Conservation (phyloP, 2,888 invertebrate species). For the Drosophila setosimentum region DNA sequence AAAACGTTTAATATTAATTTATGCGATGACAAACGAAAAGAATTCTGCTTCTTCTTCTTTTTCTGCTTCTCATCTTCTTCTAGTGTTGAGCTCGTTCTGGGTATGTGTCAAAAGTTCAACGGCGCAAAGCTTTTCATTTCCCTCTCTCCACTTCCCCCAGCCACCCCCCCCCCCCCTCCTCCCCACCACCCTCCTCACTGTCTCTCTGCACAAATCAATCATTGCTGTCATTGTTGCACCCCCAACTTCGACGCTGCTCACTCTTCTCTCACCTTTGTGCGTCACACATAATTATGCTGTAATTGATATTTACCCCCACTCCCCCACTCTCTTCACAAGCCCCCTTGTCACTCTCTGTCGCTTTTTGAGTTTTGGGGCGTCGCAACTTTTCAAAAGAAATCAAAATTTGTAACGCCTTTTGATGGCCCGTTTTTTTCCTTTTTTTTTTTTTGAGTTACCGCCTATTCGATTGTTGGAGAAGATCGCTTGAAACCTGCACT, state of each 20-base stretch:
- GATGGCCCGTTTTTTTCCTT: slow-evolving; percentile 58
- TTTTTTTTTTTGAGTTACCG: slow-evolving; percentile 47
- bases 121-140: slow-evolving; percentile 41
- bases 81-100: slow-evolving; percentile 20
- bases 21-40: slow-evolving; percentile 78
- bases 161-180: slow-evolving; percentile 22
- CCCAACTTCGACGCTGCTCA: slow-evolving; percentile 9
- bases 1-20: slow-evolving; percentile 76
- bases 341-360: slow-evolving; percentile 30
- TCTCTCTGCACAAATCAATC: slow-evolving; percentile 72
- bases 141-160: slow-evolving; percentile 18
- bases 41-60: slow-evolving; percentile 37
- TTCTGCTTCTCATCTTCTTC: slow-evolving; percentile 4
- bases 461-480: slow-evolving; percentile 35
- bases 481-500: slow-evolving; percentile 60
- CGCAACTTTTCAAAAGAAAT: slow-evolving; percentile 79
- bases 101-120: slow-evolving; percentile 60
- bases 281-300: slow-evolving; percentile 81
- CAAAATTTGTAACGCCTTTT: slow-evolving; percentile 80
- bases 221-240: slow-evolving; percentile 63
- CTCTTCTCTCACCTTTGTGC: slow-evolving; percentile 38
- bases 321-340: not conserved
- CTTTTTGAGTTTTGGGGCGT: slow-evolving; percentile 47
- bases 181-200: slow-evolving; percentile 1
- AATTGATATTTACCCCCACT: slow-evolving; percentile 73